Evolutionary conservation across 2,113 vertebrate genomes (phyloP), one percentile per base, ranked within the genome.

Genomic region (Calidris pugnax): DNA sequence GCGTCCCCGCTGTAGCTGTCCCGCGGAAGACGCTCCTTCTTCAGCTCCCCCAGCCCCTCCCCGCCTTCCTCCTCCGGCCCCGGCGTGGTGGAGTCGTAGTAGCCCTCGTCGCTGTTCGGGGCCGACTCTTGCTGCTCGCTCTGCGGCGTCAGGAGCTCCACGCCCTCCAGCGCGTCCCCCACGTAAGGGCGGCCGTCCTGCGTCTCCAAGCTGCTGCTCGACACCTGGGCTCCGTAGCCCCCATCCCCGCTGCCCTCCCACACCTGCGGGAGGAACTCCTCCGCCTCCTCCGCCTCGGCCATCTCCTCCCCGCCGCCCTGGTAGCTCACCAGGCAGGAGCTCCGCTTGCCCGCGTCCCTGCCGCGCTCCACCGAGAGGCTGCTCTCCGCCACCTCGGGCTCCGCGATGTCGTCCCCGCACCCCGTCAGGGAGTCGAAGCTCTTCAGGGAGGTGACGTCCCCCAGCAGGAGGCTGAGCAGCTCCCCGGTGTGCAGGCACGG

Each of bases 1-100:
- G 99, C 99, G 87, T 99, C 99, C 0, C 99, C 99, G 2, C 99
- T 99, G 95, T 99, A 99, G 93, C 99, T 99, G 96, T 99, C 99
- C 50, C 99, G 97, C 55, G 99, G 99, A 39, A 99, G 98, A 32
- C 98, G 98, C 51, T 99, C 98, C 64, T 98, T 98, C 62, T 92
- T 97, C 21, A 98, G 93, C 91, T 98, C 96, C 10, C 98, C 96
- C 3, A 97, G 84, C 84, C 98, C 98, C 41, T 99, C 99, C 13
- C 98, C 98, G 6, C 92, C 97, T 45, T 99, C 99, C 3, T 99
- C 99, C 9, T 99, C 99, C 1, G 97, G 99, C 69, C 99, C 99
- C 4, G 99, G 99, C 0, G 99, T 99, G 28, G 98, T 99, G 13
- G 99, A 99, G 82, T 99, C 99, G 3, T 99, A 99, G 96, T 99